A percentile compares a stretch with the other conserved stretches of the same genome.
Evolutionary conservation across 92 coral and sea anemone genomes (phyloP).

Genomic region (Phenganax stokvisi): DNA sequence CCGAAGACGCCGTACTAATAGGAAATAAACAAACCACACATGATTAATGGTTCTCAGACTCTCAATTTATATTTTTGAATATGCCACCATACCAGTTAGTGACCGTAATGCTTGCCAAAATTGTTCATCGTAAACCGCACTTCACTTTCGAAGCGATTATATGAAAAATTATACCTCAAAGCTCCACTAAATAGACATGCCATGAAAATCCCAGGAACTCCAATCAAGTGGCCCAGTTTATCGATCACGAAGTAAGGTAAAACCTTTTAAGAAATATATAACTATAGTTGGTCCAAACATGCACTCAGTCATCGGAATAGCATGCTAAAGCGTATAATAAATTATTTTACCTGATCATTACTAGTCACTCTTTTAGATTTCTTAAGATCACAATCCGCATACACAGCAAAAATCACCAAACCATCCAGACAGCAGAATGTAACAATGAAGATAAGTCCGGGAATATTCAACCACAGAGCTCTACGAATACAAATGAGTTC

Average conservation of each 20-base stretch:
- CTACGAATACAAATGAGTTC: constrained; percentile 22
- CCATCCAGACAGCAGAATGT: constrained; percentile 85
- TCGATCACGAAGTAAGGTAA: constrained; percentile 87
- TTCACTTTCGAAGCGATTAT: not conserved
- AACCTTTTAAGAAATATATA: constrained; percentile 40
- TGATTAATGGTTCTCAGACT: too few species aligned
- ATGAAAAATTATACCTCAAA: constrained; percentile 53
- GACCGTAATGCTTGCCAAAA: too few species aligned
- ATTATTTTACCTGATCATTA: constrained; percentile 72
- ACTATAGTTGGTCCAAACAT: too few species aligned
- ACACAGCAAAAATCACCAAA: constrained; percentile 85
- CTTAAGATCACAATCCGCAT: constrained; percentile 67
- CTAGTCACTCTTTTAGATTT: constrained; percentile 58
- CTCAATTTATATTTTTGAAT: too few species aligned
- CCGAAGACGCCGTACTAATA: constrained; percentile 82
- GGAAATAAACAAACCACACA: too few species aligned
- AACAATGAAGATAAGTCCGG: constrained; percentile 78
- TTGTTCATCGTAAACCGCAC: too few species aligned
- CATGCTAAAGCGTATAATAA: not conserved
- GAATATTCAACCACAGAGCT: constrained; percentile 68
- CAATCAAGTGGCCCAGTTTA: constrained; percentile 78
- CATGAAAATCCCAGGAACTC: constrained; percentile 91
- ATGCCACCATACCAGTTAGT: too few species aligned
- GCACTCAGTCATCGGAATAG: too few species aligned
- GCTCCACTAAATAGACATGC: constrained; percentile 93